A percentile compares a stretch with the other conserved stretches of the same genome.
phyloP scores from a whole-genome alignment of 2,113 vertebrate species.

The Chitala chitala region DNA sequence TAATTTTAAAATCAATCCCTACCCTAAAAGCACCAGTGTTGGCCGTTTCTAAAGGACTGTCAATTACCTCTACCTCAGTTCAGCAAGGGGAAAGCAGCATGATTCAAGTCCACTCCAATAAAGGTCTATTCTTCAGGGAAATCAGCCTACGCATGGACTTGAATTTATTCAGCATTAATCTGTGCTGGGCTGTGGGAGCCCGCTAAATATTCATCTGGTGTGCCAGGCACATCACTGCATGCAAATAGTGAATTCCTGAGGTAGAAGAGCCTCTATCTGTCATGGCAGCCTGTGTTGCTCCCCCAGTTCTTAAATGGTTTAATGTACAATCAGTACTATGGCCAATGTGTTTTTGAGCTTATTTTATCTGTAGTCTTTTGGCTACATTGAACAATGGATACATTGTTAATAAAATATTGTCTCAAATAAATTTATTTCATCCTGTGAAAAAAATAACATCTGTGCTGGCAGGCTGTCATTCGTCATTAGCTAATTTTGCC shows the following conservation, averaged over 20 bases:
- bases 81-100: constrained; percentile 67
- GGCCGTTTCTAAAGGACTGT: constrained; percentile 65
- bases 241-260: constrained; percentile 52
- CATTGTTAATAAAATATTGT: background rate
- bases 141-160: constrained; percentile 63
- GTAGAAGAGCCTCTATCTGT: constrained; percentile 26
- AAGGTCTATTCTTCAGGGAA: constrained; percentile 75
- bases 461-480: constrained; percentile 48
- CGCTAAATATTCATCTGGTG: constrained; percentile 66
- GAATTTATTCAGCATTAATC: constrained; percentile 61
- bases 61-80: constrained; percentile 64
- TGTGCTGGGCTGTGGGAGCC: constrained; percentile 63
- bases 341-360: background rate
- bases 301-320: background rate
- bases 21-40: constrained; percentile 63
- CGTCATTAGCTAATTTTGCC: constrained; percentile 41
- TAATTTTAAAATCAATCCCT: constrained; percentile 64
- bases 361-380: too few relatives aligned
- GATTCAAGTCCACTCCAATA: constrained; percentile 74
- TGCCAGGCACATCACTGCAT: constrained; percentile 56
- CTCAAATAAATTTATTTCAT: background rate
- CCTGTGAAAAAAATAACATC: background rate
- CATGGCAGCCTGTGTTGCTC: background rate
- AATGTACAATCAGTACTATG: background rate
- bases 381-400: background rate